A percentile compares a stretch with the other conserved stretches of the same genome.
phyloP scores from a whole-genome alignment of 2,888 invertebrate genomes.

The Drosophila heteroneura region DNA sequence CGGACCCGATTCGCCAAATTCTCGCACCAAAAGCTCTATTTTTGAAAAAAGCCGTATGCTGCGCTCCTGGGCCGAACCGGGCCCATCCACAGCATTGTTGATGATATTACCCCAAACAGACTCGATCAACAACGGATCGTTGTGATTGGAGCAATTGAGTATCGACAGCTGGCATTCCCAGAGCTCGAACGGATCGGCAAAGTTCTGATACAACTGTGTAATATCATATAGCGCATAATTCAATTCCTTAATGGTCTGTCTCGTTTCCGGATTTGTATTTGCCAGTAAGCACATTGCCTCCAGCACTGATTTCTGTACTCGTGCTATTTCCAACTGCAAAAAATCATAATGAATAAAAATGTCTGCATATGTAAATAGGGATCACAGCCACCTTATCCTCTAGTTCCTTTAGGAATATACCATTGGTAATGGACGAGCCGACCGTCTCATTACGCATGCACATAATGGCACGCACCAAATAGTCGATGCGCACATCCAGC shows the following conservation, averaged over 20 bases:
- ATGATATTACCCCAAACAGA: conserved; percentile 95
- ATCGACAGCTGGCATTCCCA: conserved; percentile 98
- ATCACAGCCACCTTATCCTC: conserved; percentile 90
- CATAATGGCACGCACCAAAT: conserved; percentile 96
- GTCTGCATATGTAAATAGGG: not conserved
- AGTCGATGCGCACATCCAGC: conserved; percentile 93
- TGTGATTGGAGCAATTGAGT: conserved; percentile 96
- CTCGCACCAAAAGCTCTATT: conserved; percentile 90
- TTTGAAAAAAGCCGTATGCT: conserved; percentile 91
- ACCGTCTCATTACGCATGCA: conserved; percentile 96
- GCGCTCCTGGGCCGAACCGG: conserved; percentile 86
- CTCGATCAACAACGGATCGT: conserved; percentile 94
- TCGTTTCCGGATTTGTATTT: conserved; percentile 86
- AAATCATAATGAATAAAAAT: not conserved
- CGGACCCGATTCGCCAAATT: conserved; percentile 92
- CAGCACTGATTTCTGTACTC: conserved; percentile 91
- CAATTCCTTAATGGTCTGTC: conserved; percentile 89
- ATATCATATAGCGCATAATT: conserved; percentile 94
- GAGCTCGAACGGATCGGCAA: conserved; percentile 94
- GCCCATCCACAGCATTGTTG: conserved; percentile 83
- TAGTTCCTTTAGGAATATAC: conserved; percentile 93
- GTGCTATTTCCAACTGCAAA: conserved; percentile 91
- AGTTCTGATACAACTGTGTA: conserved; percentile 96
- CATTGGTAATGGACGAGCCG: conserved; percentile 90
- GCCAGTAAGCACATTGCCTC: conserved; percentile 87